Base-by-base conservation (phyloP, 2,797 vertebrate species). In the Florisuga fusca region DNA sequence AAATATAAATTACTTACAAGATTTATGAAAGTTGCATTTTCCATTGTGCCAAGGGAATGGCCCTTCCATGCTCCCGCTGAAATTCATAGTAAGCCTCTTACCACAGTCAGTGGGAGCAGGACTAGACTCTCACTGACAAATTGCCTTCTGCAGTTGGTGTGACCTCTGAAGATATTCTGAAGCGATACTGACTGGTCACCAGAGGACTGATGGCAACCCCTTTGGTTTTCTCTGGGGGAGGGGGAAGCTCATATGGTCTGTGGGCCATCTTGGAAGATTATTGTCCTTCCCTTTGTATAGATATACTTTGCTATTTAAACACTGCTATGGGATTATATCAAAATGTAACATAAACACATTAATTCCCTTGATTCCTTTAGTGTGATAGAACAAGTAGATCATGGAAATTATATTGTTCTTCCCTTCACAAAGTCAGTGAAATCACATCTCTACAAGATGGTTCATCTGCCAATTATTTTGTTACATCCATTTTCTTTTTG, bases 1-100 rank as follows among this genome's bases (percentile, higher is more conserved):
- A 90, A 91, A 80, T 89, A 78, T 94, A 95, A 90, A 93, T 94
- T 94, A 84, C 89, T 90, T 91, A 81, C 54, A 87, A 91, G 88
- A 87, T 96, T 90, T 96, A 87, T 94, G 68, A 58, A 87, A 93
- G 76, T 86, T 96, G 94, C 73, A 90, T 96, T 84, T 93, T 89
- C 79, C 96, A 95, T 92, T 5, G 5, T 87, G 57, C 53, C 54
- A 53, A 92, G 62, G 48, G 38, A 90, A 87, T 61, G 58, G 66
- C 73, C 69, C 88, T 89, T 89, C 95, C 54, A 26, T 82, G 36
- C 59, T 91, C 84, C 85, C 13, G 15, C 66, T 88, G 80, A 92
- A 94, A 83, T 85, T 88, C 34, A 14, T 54, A 80, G 74, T 74
- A 88, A 93, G 67, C 33, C 23, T 93, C 36, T 85, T 66, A 48